Evolutionary conservation across 1,140 invertebrate species (phyloP), one percentile per base, ranked within the genome.

Genomic region (Eriosoma lanigerum): DNA sequence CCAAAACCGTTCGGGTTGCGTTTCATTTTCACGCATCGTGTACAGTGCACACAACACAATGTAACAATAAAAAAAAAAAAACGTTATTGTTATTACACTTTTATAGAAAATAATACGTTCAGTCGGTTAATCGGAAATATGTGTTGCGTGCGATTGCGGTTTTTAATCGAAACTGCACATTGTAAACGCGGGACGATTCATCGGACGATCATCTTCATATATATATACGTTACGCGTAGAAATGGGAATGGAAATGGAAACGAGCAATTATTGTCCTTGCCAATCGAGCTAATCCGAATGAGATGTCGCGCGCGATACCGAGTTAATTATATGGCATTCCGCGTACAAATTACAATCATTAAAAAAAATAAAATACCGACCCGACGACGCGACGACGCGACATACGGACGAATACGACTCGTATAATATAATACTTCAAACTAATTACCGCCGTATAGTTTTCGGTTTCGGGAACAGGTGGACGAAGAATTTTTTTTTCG

Each of bases 301-400:
- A 50, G 46, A 72, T 52, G 68, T 52, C 46, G 46, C 68, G 24
- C 3, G 68, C 44, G 66, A 48, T 48, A 24, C n/a, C n/a, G n/a
- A 48, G 44, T 70, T 70, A 70, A 70, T 48, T 70, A 70, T 48
- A 9, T 24, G 60, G 44, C 21, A 4, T 21, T 64, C 8, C 13
- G 46, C 68, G 46, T 52, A 72, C 68, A 72, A n/a, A 72, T 70
- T 72, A 32, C 48, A 17, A 52, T 19, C 17, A 24, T 72, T 52
- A n/a, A 52, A 72, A 52, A 12, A 6, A 29, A 60, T 60, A 58
- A n/a, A n/a, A 60, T 29, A 46, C 3, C 8, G 21, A 66, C 52
- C 52, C 4, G 52, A 54, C 52, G 52, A n/a, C 21, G 19, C 12
- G 0, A 13, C n/a, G 38, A 66, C 19, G n/a, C n/a, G 46, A 15